Conservation (phyloP, 2,113 vertebrate genomes). For the Craseonycteris thonglongyai region DNA sequence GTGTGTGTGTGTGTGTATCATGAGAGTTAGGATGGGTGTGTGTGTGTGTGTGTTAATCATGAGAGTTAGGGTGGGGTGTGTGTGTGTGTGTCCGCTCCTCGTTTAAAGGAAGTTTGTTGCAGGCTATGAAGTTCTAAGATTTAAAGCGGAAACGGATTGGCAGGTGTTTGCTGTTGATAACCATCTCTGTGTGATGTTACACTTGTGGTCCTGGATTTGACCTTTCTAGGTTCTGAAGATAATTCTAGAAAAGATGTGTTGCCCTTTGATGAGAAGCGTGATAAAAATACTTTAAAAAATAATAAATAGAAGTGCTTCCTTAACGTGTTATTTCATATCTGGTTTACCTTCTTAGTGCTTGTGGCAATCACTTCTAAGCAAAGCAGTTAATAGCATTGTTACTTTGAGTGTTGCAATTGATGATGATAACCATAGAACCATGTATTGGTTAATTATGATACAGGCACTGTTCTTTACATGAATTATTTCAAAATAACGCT, state of each 20-base stretch:
- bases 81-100: not conserved
- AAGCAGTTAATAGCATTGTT: not conserved
- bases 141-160: not conserved
- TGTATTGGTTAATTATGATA: not conserved
- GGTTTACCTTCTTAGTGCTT: not conserved
- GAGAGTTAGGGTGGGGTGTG: too few species aligned
- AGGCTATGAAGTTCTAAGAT: slow-evolving; percentile 27
- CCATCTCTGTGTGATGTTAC: not conserved
- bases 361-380: not conserved
- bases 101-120: slow-evolving; percentile 11
- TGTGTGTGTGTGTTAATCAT: too few species aligned
- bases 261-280: not conserved
- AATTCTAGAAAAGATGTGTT: slow-evolving; percentile 6
- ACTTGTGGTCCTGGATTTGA: not conserved
- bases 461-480: not conserved
- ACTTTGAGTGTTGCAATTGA: not conserved
- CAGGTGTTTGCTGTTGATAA: not conserved
- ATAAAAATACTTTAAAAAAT: not conserved
- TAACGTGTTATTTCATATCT: not conserved
- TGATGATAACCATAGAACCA: not conserved
- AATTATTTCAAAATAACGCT: not conserved
- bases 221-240: not conserved
- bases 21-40: too few species aligned
- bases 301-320: not conserved
- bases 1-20: too few species aligned